A percentile compares a stretch with the other conserved stretches of the same genome.
Conservation (phyloP, 2,797 vertebrate species). For the Gouania willdenowi region DNA sequence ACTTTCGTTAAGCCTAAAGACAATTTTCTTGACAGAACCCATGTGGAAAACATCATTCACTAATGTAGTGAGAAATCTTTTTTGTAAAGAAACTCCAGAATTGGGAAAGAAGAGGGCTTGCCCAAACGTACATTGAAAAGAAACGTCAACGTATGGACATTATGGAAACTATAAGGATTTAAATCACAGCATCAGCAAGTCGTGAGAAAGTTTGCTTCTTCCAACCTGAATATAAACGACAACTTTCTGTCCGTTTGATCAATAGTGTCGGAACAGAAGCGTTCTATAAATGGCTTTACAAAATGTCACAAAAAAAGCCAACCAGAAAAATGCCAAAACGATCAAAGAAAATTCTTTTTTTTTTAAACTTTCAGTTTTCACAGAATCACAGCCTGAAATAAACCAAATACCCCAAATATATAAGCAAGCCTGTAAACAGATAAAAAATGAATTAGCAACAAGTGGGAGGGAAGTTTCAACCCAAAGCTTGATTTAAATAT, state of each 20-base stretch:
- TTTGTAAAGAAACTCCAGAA: background rate
- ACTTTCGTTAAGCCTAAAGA: slow-evolving; percentile 17
- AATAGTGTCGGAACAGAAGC: slow-evolving; percentile 40
- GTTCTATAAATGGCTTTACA: slow-evolving; percentile 49
- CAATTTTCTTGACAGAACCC: background rate
- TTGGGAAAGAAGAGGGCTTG: too few species aligned
- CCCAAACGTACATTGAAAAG: too few species aligned
- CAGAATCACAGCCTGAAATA: slow-evolving; percentile 65
- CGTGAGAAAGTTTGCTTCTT: too few species aligned
- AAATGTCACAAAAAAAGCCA: slow-evolving; percentile 53
- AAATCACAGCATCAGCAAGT: too few species aligned
- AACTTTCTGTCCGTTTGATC: slow-evolving; percentile 54
- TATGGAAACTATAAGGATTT: too few species aligned
- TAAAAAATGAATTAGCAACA: slow-evolving; percentile 39
- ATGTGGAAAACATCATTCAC: slow-evolving; percentile 47
- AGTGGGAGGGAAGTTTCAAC: slow-evolving; percentile 31
- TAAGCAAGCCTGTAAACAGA: slow-evolving; percentile 53
- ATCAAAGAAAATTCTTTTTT: slow-evolving; percentile 4
- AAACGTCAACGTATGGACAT: too few species aligned
- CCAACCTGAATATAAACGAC: too few species aligned
- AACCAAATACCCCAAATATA: slow-evolving; percentile 53
- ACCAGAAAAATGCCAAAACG: slow-evolving; percentile 25
- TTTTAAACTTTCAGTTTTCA: slow-evolving; percentile 43
- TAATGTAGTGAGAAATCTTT: slow-evolving; percentile 62
- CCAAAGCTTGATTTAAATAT: slow-evolving; percentile 56